These are phyloP conservation scores for Graphium colonna DNA, from an alignment of 2,888 invertebrate species.

Conservation along the genomic window DNA sequence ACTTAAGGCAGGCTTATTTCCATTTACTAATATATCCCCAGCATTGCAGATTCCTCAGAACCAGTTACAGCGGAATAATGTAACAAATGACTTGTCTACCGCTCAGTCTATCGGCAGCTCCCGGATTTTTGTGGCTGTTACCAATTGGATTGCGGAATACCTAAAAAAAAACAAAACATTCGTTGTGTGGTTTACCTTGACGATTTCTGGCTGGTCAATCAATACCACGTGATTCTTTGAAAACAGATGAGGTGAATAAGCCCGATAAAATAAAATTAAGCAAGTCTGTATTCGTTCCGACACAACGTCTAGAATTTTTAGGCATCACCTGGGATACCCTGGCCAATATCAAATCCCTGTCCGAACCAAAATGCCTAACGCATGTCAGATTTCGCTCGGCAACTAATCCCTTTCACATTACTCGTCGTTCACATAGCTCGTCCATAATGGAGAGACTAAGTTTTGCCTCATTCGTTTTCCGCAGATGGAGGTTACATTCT, in stretches of 20 bases:
- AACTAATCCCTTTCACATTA: constrained; percentile 29
- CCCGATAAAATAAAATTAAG: constrained; percentile 12
- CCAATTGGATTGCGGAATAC: constrained; percentile 33
- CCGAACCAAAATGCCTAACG: constrained; percentile 26
- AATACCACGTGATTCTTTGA: constrained; percentile 31
- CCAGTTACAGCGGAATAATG: constrained; percentile 19
- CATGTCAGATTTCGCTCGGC: background rate
- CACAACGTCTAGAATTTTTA: constrained; percentile 27
- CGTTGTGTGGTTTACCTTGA: constrained; percentile 35
- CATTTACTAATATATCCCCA: constrained; percentile 20
- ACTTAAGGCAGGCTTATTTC: constrained; percentile 19
- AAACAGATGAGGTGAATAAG: constrained; percentile 31
- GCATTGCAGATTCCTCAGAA: constrained; percentile 1
- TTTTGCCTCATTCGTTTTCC: constrained; percentile 28
- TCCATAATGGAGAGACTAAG: constrained; percentile 29
- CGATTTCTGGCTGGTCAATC: constrained; percentile 30
- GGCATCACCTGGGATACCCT: constrained; percentile 29
- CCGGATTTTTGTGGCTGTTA: constrained; percentile 29
- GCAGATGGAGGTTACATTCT: constrained; percentile 23
- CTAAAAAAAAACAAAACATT: constrained; percentile 26
- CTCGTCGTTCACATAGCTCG: too few species aligned
- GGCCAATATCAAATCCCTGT: constrained; percentile 26
- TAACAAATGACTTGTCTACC: constrained; percentile 19
- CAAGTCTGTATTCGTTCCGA: constrained; percentile 27
- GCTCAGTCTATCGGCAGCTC: constrained; percentile 30